Evolutionary conservation across 2,113 vertebrate species (phyloP), one percentile per base, ranked within the genome.

Genomic region (Eupsittula cactorum): DNA sequence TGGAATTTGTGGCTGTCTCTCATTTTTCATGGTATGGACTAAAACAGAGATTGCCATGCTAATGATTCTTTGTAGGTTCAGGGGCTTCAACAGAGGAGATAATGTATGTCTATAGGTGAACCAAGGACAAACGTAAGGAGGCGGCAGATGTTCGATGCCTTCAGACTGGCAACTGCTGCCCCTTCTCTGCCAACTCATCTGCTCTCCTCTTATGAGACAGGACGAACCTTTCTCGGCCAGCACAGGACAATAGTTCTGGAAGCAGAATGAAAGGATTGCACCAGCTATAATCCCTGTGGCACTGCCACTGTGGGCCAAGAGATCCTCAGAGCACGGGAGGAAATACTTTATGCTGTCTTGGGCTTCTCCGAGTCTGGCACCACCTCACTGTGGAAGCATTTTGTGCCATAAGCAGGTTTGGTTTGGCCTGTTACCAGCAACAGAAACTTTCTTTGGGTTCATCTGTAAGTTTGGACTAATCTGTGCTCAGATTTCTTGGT

Each of bases 371-470:
- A 27, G 17, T 53, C 46, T 71, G 84, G 25, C 81, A 82, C 21
- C 62, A 31, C 23, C 69, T 71, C 52, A 2, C 47, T 57, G 57
- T 0, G 0, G 27, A 42, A 25, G 18, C 2, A 2, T 55, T 82
- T 55, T 79, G 82, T 80, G 44, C 74, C 63, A 10, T 7, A 9
- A 47, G 44, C 52, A 57, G 47, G 37, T 90, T 82, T 90, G 82
- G 42, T 70, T 75, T 90, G 79, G 35, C 35, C 68, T 67, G 27
- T 21, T 19, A 33, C 10, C 71, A 73, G 75, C 71, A 82, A 31
- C 60, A 70, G 78, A 63, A 86, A 6, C 67, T 55, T 52, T 35
- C 74, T 21, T 20, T 53, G 59, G 35, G 59, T 25, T 92, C 35
- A 8, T 41, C 31, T 69, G 8, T 23, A 12, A 49, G 37, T 70